Percentiles rank a stretch among this genome's conserved stretches.
Conservation (phyloP, 1,140 invertebrate genomes). For the Leucophenga varia region DNA sequence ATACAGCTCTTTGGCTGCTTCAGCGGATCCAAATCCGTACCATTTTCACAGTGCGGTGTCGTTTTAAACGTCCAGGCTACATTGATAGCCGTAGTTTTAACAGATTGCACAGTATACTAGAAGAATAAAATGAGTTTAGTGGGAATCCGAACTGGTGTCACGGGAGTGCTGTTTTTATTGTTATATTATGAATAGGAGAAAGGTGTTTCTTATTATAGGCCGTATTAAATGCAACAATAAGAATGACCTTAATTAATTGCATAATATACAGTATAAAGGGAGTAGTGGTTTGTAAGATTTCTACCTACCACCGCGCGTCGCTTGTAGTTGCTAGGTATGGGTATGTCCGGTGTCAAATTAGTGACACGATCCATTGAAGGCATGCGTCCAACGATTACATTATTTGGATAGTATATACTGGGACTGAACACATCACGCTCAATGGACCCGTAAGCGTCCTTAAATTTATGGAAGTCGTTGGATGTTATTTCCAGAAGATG, state of each 20-base stretch:
- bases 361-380: constrained; percentile 61
- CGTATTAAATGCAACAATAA: no score
- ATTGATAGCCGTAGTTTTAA: constrained; percentile 64
- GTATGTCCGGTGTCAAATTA: constrained; percentile 64
- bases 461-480: constrained; percentile 38
- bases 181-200: no score
- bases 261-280: no score
- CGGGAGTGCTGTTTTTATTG: no score
- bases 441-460: constrained; percentile 25
- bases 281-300: no score
- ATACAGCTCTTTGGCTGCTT: constrained; percentile 71
- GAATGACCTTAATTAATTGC: no score
- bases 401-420: constrained; percentile 68
- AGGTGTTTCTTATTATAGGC: no score
- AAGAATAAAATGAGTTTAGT: constrained; percentile 1
- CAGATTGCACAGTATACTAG: constrained; percentile 64
- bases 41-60: constrained; percentile 64
- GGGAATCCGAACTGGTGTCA: no score
- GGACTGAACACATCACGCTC: constrained; percentile 31
- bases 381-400: constrained; percentile 67
- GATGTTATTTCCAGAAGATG: constrained; percentile 40
- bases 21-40: constrained; percentile 57
- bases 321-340: constrained; percentile 58
- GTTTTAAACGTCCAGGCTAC: constrained; percentile 82
- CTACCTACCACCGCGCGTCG: constrained; percentile 23